Percentiles rank a stretch among this genome's conserved stretches.
Conservation (phyloP, 2,797 vertebrate genomes). For the Micrastur ruficollis region DNA sequence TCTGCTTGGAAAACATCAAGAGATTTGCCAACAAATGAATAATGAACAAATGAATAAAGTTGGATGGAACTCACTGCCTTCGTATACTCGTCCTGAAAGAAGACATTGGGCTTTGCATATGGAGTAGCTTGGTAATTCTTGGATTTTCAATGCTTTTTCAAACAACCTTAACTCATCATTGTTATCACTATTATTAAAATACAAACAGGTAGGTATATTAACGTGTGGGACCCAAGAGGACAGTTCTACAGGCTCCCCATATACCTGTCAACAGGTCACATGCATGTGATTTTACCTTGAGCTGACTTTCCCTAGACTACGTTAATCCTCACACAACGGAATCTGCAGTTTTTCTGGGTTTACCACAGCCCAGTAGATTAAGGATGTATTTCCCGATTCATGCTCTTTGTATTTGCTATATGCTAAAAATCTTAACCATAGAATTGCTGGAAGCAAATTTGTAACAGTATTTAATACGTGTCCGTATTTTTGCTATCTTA, state of each 20-base stretch:
- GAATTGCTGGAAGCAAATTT: neutral
- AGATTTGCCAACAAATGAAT: neutral
- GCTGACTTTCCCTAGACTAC: neutral
- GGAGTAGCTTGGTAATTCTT: neutral
- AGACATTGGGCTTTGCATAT: neutral
- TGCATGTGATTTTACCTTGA: neutral
- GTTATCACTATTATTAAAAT: neutral
- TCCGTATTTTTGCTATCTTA: neutral
- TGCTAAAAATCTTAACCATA: neutral
- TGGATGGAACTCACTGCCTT: neutral
- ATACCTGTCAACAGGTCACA: neutral
- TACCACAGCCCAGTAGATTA: neutral
- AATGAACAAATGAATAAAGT: neutral
- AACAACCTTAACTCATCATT: neutral
- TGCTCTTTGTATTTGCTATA: neutral
- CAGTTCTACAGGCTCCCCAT: neutral
- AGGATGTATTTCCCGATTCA: neutral
- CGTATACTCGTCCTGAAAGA: neutral
- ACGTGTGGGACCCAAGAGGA: neutral
- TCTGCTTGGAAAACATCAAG: neutral
- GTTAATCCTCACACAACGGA: rapidly evolving
- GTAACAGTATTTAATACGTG: neutral
- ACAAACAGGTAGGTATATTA: neutral
- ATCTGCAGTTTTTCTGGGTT: neutral
- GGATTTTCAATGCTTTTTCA: neutral